Conservation (phyloP, 1,140 invertebrate genomes). For the Calephelis nemesis region DNA sequence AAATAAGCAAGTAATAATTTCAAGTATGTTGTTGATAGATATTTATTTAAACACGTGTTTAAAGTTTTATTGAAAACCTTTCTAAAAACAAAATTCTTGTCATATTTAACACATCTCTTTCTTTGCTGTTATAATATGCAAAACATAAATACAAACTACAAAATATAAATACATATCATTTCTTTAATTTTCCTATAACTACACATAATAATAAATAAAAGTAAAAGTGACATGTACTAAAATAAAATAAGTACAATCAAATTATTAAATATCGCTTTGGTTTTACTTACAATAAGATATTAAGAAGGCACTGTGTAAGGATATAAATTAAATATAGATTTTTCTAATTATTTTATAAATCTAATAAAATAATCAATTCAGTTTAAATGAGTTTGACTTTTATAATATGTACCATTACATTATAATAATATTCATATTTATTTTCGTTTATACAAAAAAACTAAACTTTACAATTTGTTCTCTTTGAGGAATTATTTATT, state of each 20-base stretch:
- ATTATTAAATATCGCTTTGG: not conserved
- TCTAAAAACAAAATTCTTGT: no score
- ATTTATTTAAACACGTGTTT: no score
- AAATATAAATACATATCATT: not conserved
- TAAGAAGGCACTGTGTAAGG: slow-evolving; percentile 8
- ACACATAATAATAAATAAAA: not conserved
- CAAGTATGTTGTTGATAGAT: no score
- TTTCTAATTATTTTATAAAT: not conserved
- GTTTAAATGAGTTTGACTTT: no score
- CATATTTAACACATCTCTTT: not conserved
- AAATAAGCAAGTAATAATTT: no score
- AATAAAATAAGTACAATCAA: not conserved
- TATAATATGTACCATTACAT: no score
- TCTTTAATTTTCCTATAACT: not conserved
- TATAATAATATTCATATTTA: no score
- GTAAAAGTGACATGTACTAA: not conserved
- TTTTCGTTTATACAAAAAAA: no score
- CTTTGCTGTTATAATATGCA: slow-evolving; percentile 2
- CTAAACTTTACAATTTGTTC: no score
- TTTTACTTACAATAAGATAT: slow-evolving; percentile 1
- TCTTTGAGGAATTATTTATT: no score
- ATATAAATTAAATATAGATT: not conserved
- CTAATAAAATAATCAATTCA: no score
- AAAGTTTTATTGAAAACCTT: no score
- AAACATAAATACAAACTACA: not conserved